Percentiles rank a stretch among this genome's conserved stretches.
These are phyloP conservation scores for Tragelaphus strepsiceros DNA, from an alignment of 2,113 vertebrate species.

Conservation along the genomic window DNA sequence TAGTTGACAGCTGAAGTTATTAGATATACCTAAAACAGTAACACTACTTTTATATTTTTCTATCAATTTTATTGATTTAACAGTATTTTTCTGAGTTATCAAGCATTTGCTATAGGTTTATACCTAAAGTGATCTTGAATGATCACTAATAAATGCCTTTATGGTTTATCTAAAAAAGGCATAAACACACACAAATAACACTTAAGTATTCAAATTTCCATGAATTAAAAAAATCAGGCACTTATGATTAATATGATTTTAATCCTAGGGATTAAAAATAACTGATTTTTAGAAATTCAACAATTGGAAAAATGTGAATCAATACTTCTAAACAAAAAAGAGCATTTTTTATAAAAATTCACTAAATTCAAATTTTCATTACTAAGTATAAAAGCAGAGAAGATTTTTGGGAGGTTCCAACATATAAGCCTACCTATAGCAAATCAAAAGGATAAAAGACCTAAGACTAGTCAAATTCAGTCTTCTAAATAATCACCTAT, in stretches of 20 bases:
- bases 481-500: neutral
- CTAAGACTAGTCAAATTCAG: neutral
- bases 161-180: neutral
- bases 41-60: neutral
- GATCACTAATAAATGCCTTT: neutral
- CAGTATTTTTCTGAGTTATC: constrained; percentile 1
- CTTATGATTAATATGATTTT: neutral
- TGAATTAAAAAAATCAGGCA: constrained; percentile 29
- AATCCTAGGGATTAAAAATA: neutral
- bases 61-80: constrained; percentile 14
- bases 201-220: neutral
- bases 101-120: constrained; percentile 6
- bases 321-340: neutral
- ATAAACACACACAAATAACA: neutral
- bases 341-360: constrained; percentile 6
- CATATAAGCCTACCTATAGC: neutral
- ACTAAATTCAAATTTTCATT: constrained; percentile 23
- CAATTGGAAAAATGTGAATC: neutral
- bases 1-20: neutral
- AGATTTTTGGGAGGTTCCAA: neutral
- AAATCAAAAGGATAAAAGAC: neutral
- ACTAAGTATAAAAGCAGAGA: constrained; percentile 27
- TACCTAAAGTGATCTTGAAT: neutral
- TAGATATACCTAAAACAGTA: neutral
- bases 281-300: neutral